A percentile compares a stretch with the other conserved stretches of the same genome.
Evolutionary conservation across 1,140 invertebrate species (phyloP).

Genomic region (Drosophila serrata): DNA sequence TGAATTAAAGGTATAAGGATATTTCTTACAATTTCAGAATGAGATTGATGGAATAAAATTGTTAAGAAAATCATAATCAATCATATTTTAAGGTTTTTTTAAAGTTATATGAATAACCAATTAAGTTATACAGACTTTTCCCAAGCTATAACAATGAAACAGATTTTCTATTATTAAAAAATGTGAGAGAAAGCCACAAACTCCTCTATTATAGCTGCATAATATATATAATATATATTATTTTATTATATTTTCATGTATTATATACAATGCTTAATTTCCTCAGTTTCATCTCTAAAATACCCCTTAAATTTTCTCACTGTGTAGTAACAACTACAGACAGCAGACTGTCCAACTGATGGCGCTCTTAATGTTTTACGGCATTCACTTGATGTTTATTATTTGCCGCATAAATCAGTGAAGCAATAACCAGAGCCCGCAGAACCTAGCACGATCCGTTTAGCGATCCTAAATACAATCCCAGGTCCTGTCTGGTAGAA

Average conservation of each 20-base stretch:
- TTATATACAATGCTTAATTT: background rate
- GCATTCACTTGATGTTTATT: constrained; percentile 55
- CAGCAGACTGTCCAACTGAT: constrained; percentile 63
- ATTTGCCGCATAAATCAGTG: constrained; percentile 47
- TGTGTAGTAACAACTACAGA: constrained; percentile 24
- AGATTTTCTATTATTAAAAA: too few species aligned
- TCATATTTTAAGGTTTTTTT: background rate
- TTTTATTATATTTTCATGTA: too few species aligned
- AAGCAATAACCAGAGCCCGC: constrained; percentile 22
- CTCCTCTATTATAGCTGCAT: too few species aligned
- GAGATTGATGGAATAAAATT: fast-evolving
- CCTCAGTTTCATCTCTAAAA: too few species aligned
- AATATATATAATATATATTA: too few species aligned
- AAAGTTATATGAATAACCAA: background rate
- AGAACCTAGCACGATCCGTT: constrained; percentile 31
- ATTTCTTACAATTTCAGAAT: background rate
- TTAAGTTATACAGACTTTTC: background rate
- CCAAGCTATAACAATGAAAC: too few species aligned
- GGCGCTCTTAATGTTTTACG: constrained; percentile 61
- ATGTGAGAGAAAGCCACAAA: too few species aligned
- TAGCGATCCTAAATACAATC: constrained; percentile 24
- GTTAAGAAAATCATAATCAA: background rate
- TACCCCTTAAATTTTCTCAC: background rate
- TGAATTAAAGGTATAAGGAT: background rate
- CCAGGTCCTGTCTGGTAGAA: constrained; percentile 7